Conservation (phyloP, 2,113 vertebrate species). For the Tetrao urogallus region DNA sequence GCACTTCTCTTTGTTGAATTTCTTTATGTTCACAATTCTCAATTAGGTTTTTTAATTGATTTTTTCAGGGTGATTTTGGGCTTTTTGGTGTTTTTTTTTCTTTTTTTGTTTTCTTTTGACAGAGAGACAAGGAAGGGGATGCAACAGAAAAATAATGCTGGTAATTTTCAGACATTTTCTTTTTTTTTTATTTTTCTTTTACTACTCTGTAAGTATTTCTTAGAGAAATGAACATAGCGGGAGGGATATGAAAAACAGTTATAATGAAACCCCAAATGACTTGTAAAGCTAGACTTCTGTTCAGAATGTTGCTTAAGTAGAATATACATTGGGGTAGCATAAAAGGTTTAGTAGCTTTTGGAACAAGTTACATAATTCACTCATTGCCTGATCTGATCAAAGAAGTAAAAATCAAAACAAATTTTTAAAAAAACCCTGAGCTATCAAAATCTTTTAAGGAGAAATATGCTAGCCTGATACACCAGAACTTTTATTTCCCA, state of each 20-base stretch:
- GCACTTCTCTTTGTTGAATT: too few species aligned
- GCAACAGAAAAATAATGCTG: not conserved
- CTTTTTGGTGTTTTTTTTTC: not conserved
- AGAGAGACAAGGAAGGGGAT: not conserved
- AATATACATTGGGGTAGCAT: not conserved
- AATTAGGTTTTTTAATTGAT: too few species aligned
- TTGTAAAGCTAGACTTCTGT: not conserved
- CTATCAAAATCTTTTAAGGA: not conserved
- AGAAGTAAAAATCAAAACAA: not conserved
- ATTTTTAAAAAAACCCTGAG: not conserved
- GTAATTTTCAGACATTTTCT: constrained; percentile 5
- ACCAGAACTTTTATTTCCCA: not conserved
- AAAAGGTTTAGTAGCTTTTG: constrained; percentile 39
- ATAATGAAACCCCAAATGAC: not conserved
- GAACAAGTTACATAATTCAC: constrained; percentile 29
- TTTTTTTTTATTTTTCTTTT: constrained; percentile 19
- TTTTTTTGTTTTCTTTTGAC: not conserved
- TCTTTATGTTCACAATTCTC: too few species aligned
- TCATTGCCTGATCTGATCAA: not conserved
- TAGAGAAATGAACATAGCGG: not conserved
- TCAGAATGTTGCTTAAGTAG: constrained; percentile 16
- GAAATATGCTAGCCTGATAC: not conserved
- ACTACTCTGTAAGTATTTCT: not conserved
- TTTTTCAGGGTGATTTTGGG: not conserved
- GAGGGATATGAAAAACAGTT: constrained; percentile 25